These are phyloP conservation scores for Bradypodion pumilum DNA, from an alignment of 2,797 vertebrate species.

Conservation along the genomic window DNA sequence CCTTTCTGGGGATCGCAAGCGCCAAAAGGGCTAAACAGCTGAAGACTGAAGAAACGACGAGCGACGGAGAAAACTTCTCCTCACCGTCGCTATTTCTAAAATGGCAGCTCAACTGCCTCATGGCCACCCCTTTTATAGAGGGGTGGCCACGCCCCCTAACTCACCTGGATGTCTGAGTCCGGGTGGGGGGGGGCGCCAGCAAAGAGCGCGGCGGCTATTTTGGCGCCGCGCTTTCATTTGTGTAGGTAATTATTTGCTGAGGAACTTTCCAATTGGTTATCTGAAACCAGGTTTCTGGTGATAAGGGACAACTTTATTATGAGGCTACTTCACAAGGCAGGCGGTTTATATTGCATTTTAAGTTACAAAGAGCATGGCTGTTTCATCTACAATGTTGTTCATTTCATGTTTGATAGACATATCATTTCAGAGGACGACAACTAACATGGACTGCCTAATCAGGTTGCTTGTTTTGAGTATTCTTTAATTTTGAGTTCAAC, in stretches of 20 bases:
- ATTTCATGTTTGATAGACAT: conserved; percentile 43
- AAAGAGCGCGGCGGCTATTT: too few species aligned
- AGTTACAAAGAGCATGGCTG: conserved; percentile 41
- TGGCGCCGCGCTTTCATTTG: too few species aligned
- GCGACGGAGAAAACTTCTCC: too few species aligned
- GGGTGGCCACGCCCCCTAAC: too few species aligned
- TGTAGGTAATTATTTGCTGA: conserved; percentile 14
- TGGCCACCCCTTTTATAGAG: too few species aligned
- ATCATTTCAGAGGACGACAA: conserved; percentile 46
- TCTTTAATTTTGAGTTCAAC: conserved; percentile 62
- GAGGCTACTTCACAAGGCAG: conserved; percentile 21
- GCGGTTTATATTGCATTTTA: conserved; percentile 25
- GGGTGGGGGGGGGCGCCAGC: too few species aligned
- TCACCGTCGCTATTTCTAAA: too few species aligned
- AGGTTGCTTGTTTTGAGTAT: conserved; percentile 48
- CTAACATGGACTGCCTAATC: conserved; percentile 63
- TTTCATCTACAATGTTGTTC: conserved; percentile 56
- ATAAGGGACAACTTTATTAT: conserved; percentile 51
- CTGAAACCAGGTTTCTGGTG: conserved; percentile 34
- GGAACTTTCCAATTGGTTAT: conserved; percentile 45
- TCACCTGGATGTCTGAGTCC: too few species aligned
- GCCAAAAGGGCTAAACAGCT: too few species aligned
- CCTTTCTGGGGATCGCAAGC: too few species aligned
- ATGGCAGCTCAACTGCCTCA: too few species aligned
- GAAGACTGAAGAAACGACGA: too few species aligned